Evolutionary conservation across 2,113 vertebrate species (phyloP).

Genomic region (Telmatochromis brachygnathus): DNA sequence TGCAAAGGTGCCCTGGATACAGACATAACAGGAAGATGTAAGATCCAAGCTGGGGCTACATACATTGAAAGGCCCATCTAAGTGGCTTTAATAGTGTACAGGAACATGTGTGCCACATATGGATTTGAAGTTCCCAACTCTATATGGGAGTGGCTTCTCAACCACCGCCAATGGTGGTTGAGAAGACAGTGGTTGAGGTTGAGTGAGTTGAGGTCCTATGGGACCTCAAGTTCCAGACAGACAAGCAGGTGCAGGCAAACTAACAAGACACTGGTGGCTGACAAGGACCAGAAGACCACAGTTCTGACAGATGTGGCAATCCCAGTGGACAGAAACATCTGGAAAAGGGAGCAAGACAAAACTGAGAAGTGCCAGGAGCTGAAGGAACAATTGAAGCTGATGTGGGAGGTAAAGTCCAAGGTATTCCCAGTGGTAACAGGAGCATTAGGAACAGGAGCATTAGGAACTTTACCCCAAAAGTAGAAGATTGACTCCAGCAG

Average conservation of each 20-base stretch:
- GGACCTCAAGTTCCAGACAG: not conserved
- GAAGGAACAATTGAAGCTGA: not conserved
- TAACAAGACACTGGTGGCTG: not conserved
- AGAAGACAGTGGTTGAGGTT: not conserved
- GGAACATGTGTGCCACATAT: not conserved
- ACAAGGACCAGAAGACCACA: not conserved
- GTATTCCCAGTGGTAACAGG: not conserved
- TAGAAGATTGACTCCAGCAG: not conserved
- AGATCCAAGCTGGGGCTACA: not conserved
- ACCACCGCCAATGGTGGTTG: not conserved
- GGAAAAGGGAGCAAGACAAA: not conserved
- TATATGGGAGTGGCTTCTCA: not conserved
- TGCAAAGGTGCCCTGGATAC: not conserved
- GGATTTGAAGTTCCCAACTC: not conserved
- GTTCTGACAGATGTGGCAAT: not conserved
- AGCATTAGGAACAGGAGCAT: not conserved
- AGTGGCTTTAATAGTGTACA: not conserved
- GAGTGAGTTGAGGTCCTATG: fast-evolving
- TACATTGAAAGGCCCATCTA: not conserved
- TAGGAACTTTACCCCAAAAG: not conserved
- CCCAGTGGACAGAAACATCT: not conserved
- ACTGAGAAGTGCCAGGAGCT: not conserved
- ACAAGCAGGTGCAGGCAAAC: not conserved
- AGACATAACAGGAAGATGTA: not conserved
- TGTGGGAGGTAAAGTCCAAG: not conserved